Conservation (phyloP, 1,140 invertebrate species). For the Coptotermes formosanus region DNA sequence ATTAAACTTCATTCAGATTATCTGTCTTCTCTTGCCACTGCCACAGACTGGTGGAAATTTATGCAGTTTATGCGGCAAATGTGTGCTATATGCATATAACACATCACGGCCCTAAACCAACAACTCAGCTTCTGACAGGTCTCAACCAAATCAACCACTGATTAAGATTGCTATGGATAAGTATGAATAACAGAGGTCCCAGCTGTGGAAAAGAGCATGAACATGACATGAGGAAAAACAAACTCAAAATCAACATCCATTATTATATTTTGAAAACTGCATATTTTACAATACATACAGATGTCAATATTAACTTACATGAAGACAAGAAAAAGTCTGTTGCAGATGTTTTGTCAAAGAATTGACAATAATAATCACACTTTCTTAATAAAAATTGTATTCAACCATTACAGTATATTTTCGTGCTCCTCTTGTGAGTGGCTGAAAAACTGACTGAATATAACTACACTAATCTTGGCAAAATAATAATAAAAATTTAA, state of each 20-base stretch:
- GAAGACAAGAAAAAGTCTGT: conserved; percentile 35
- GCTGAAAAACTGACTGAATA: conserved; percentile 22
- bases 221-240: not conserved
- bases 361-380: conserved; percentile 32
- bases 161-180: too few species aligned
- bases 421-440: conserved; percentile 20
- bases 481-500: conserved; percentile 22
- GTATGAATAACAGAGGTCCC: too few species aligned
- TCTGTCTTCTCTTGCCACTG: too few species aligned
- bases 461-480: conserved; percentile 9
- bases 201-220: too few species aligned
- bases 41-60: too few species aligned
- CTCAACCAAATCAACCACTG: too few species aligned
- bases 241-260: conserved; percentile 33
- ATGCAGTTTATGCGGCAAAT: too few species aligned
- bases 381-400: conserved; percentile 29
- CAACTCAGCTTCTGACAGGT: too few species aligned
- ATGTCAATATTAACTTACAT: conserved; percentile 34
- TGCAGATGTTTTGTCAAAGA: conserved; percentile 27
- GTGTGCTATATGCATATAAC: too few species aligned
- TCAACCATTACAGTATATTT: conserved; percentile 25
- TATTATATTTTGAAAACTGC: conserved; percentile 36
- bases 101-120: too few species aligned
- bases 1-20: too few species aligned
- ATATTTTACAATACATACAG: conserved; percentile 36